Evolutionary conservation across 2,113 vertebrate species (phyloP), one percentile per base, ranked within the genome.

Genomic region (Protomyctophum bolini): DNA sequence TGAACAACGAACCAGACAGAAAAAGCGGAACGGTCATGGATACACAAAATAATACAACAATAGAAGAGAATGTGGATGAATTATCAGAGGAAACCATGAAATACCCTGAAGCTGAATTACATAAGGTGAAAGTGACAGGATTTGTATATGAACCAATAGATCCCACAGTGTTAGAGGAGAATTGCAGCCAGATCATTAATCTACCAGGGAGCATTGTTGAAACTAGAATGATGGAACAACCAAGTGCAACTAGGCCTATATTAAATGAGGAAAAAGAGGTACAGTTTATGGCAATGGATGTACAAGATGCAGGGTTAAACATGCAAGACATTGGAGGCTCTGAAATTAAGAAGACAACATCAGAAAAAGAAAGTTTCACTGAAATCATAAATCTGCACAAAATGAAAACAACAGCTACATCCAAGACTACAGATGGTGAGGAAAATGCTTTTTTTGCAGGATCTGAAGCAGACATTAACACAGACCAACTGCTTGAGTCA

Each of bases 261-360:
- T 60, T 68, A 33, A 8, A 15, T 57, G 68, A 80, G 48, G 72
- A 77, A 8, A 12, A 8, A 12, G 63, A 76, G 65, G n/a, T 0
- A 56, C 55, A 21, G 7, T n/a, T 2, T 11, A 7, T 21, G 8
- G 55, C 55, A 15, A 63, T 50, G 4, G 56, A 10, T 10, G 9
- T 29, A 2, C 58, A 55, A n/a, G 33, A 66, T 63, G n/a, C 63
- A 14, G 45, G 6, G 9, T 66, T 8, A 49, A 33, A 69, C 11
- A 8, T 50, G 47, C 49, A 87, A n/a, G 68, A 63, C 33, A 10
- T 10, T 41, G 33, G 1, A 1, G 47, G 6, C 11, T 12, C 1
- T 56, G 58, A 12, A 49, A 55, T 61, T 9, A 46, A 71, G 52
- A 55, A 75, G 50, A 61, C 69, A 2, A 55, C 14, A 46, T 68